Base-by-base conservation (phyloP, 2,888 invertebrate species). In the Hemaris fuciformis region DNA sequence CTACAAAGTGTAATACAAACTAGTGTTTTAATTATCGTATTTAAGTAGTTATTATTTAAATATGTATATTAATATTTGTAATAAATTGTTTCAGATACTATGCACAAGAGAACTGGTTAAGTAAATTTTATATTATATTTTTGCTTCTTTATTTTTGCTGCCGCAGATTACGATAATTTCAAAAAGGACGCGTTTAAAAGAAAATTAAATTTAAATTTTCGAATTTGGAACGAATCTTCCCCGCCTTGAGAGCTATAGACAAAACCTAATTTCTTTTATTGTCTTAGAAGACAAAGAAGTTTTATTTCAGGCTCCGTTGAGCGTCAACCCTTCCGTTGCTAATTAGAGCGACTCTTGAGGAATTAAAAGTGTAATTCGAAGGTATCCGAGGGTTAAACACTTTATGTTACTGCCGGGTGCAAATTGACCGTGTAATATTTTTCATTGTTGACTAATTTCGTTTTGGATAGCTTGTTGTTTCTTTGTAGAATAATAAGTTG, bases 11-110 rank as follows among this genome's bases (percentile, higher is more conserved):
- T 10, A 31, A 13, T 27, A 46, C 22, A 23, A 22, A 56, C 59
- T 31, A 10, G 27, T 46, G 42, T 62, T 41, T 60, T 48, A 10
- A 18, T 20, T 23, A 25, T 56, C 45, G 59, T 7, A 5, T 43
- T 65, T 8, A 42, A 27, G 13, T 63, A 46, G 3, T 43, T 58
- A 31, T 62, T 64, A 23, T 65, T 65, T 65, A 64, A 68, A 66
- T 71, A 66, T 66, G 61, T 65, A 70, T 75, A 83, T 80, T 88
- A 88, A 87, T 83, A 63, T 65, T 63, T 68, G 62, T 66, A 79
- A 84, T 88, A 79, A 79, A 76, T 91, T 91, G 91, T 91, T 91
- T 91, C 91, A 91, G 91, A 91, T 91, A 90, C 83, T 91, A 91
- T 85, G 89, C 90, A 70, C 91, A 91, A 89, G 91, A 91, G 85